phyloP scores from a whole-genome alignment of 2,888 invertebrate species.

The Augochlorella aurata region DNA sequence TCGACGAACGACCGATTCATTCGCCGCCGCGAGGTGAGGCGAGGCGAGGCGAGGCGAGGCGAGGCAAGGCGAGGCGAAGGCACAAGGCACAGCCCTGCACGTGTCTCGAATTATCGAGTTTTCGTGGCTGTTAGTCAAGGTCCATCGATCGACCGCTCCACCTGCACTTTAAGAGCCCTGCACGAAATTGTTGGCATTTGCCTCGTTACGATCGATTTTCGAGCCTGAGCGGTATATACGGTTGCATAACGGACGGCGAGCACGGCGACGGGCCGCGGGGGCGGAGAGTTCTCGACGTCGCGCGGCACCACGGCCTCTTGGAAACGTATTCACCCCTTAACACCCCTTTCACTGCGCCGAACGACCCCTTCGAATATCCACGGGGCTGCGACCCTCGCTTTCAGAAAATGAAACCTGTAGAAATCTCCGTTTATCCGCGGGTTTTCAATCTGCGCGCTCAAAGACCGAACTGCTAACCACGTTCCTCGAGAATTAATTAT shows the following conservation, averaged over 20 bases:
- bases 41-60: too few species aligned
- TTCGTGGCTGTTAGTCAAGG: conserved; percentile 14
- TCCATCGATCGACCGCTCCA: not conserved
- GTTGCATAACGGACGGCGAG: too few species aligned
- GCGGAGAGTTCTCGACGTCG: not conserved
- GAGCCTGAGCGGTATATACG: not conserved
- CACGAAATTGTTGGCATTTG: conserved; percentile 16
- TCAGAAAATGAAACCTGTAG: conserved; percentile 12
- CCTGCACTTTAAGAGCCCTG: conserved; percentile 1
- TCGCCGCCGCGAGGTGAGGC: not conserved
- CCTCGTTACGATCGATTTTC: conserved; percentile 14
- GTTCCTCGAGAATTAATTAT: not conserved
- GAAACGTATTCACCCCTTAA: conserved; percentile 13
- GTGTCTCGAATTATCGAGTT: conserved; percentile 4
- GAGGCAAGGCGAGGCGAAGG: not conserved
- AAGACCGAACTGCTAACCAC: conserved; percentile 4
- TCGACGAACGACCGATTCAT: conserved; percentile 11
- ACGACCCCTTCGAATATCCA: not conserved
- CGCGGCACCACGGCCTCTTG: not conserved
- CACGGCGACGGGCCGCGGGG: not conserved
- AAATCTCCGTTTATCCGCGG: not conserved
- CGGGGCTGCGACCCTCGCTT: conserved; percentile 2
- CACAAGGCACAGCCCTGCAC: not conserved
- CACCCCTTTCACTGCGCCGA: conserved; percentile 5
- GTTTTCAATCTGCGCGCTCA: conserved; percentile 5